Percentiles rank a stretch among this genome's conserved stretches.
phyloP scores from a whole-genome alignment of 2,888 invertebrate species.

The Callosobruchus maculatus region DNA sequence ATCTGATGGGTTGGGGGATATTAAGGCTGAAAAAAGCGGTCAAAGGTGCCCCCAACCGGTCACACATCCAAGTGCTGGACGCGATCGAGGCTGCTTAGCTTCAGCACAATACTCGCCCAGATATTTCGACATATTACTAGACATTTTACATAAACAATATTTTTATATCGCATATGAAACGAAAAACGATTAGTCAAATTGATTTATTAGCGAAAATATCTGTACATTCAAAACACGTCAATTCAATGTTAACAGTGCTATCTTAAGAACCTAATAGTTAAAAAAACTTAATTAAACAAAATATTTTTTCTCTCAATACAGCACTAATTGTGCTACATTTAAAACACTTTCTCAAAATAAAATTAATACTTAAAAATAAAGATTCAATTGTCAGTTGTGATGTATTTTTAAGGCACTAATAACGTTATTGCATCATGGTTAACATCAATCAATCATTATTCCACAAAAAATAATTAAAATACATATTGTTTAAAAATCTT shows the following conservation, averaged over 20 bases:
- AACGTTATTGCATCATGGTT: conserved; percentile 2
- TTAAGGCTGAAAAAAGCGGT: no score
- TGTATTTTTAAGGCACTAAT: conserved; percentile 10
- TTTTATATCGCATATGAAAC: no score
- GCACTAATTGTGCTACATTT: not conserved
- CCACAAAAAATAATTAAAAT: conserved; percentile 6
- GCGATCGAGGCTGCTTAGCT: no score
- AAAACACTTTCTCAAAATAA: conserved; percentile 1
- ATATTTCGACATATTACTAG: no score
- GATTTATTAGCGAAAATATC: not conserved
- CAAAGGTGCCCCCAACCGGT: no score
- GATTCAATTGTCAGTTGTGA: conserved; percentile 7
- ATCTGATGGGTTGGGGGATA: no score
- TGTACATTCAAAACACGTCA: not conserved
- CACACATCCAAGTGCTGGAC: no score
- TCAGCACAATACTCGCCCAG: no score
- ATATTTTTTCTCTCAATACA: not conserved
- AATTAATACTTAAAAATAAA: conserved; percentile 1
- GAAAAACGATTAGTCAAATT: not conserved
- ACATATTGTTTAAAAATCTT: not conserved
- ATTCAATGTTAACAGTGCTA: not conserved
- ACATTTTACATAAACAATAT: no score
- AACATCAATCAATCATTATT: conserved; percentile 6
- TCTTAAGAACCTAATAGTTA: not conserved
- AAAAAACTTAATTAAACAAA: not conserved